Base-by-base conservation (phyloP, 2,113 vertebrate species). In the Malurus melanocephalus region DNA sequence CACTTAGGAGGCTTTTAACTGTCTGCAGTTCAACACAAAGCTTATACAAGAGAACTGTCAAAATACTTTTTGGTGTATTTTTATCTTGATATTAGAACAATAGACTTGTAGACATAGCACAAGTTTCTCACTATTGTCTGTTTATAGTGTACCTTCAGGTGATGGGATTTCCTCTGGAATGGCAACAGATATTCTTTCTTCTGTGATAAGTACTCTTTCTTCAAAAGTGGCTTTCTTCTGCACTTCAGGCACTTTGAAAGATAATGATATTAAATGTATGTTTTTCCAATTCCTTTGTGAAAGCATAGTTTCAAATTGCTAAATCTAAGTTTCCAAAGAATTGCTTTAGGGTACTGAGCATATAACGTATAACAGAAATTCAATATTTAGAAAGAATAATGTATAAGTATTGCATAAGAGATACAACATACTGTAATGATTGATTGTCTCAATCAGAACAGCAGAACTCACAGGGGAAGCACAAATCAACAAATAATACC, bases 211-310 rank as follows among this genome's bases (percentile, higher is more conserved):
- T 57, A 95, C 89, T 92, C 96, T 97, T 88, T 98, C 97, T 95
- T 97, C 97, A 88, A 97, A 82, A 69, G 96, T 93, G 56, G 77
- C 91, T 97, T 95, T 97, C 96, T 97, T 97, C 84, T 96, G 94
- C 67, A 97, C 90, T 94, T 98, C 96, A 45, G 96, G 95, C 81
- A 95, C 97, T 98, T 97, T 87, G 94, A 92, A 96, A 96, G 89
- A 93, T 53, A 97, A 81, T 57, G 84, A 79, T 55, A 68, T 92
- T 88, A 91, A 96, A 94, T 73, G 43, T 17, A 74, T 78, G 22
- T 10, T 69, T 87, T 87, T 76, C 45, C 57, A 92, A 83, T 75
- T 85, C 22, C 26, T 67, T 48, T 75, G 35, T 66, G 60, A 90
- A 73, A 62, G 22, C 23, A 65, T 35, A 32, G 38, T 43, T 84